Conservation (phyloP, 2,113 vertebrate species). For the Nicator chloris region DNA sequence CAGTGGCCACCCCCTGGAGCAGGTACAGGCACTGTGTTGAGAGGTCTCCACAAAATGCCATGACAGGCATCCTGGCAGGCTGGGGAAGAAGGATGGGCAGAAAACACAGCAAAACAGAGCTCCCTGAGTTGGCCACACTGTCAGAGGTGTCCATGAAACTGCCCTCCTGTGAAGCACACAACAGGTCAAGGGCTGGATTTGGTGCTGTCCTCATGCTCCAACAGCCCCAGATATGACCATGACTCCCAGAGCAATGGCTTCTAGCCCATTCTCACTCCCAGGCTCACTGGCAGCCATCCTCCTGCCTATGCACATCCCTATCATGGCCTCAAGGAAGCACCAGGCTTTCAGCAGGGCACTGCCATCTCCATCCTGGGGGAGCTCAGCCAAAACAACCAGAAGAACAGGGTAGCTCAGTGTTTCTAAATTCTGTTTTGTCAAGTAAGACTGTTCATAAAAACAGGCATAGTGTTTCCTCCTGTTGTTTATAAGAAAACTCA, state of each 20-base stretch:
- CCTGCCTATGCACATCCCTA: no score
- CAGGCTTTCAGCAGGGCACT: background rate
- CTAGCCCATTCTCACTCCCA: background rate
- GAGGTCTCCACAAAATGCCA: background rate
- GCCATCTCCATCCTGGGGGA: background rate
- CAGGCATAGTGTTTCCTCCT: background rate
- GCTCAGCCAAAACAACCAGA: background rate
- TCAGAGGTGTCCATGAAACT: background rate
- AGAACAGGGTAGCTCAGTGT: background rate
- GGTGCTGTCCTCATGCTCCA: background rate
- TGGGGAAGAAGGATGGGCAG: background rate
- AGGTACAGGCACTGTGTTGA: background rate
- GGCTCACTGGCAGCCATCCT: background rate
- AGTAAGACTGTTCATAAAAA: background rate
- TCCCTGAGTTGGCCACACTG: accelerated
- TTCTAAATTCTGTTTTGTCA: background rate
- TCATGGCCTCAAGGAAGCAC: accelerated
- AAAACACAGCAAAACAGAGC: background rate
- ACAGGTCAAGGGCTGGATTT: background rate
- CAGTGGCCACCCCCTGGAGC: background rate
- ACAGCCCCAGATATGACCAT: accelerated
- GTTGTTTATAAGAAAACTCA: background rate
- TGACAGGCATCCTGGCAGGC: accelerated
- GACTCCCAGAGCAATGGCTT: background rate
- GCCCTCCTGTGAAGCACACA: background rate